phyloP scores from a whole-genome alignment of 1,140 invertebrate species.

The Luehdorfia chinensis region DNA sequence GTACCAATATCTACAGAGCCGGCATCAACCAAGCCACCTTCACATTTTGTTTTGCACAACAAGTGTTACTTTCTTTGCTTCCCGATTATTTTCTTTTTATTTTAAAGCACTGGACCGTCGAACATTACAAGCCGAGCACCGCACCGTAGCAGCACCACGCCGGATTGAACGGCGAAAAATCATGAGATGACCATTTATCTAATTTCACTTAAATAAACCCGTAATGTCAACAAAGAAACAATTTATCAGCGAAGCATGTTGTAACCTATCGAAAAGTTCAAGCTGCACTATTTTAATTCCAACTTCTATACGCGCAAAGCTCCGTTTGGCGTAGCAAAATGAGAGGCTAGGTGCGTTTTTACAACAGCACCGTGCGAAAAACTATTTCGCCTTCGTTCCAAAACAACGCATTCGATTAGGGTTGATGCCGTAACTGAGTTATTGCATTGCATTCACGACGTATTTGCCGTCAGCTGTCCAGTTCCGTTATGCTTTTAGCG shows the following conservation, averaged over 20 bases:
- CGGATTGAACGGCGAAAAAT: constrained; percentile 57
- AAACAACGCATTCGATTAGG: constrained; percentile 51
- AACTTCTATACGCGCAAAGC: constrained; percentile 30
- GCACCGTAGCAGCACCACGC: constrained; percentile 32
- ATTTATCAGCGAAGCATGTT: constrained; percentile 44
- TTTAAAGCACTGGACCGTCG: constrained; percentile 31
- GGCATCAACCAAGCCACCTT: constrained; percentile 31
- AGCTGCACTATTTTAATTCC: no score
- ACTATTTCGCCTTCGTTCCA: constrained; percentile 59
- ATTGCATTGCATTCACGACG: constrained; percentile 25
- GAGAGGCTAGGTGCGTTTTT: constrained; percentile 33
- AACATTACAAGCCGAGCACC: constrained; percentile 24
- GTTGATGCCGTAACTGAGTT: constrained; percentile 50
- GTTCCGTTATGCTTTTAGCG: constrained; percentile 28
- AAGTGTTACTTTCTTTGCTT: constrained; percentile 39
- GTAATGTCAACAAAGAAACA: constrained; percentile 71
- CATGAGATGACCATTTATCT: constrained; percentile 70
- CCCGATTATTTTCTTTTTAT: constrained; percentile 41
- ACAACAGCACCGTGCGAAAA: constrained; percentile 40
- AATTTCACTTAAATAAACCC: constrained; percentile 75
- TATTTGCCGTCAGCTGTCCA: constrained; percentile 10
- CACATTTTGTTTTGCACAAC: constrained; percentile 56
- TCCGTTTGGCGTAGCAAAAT: constrained; percentile 21
- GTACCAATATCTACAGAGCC: constrained; percentile 21
- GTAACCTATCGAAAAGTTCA: no score